These are phyloP conservation scores for Norana najaformis DNA, from an alignment of 2,888 invertebrate species.

Conservation along the genomic window DNA sequence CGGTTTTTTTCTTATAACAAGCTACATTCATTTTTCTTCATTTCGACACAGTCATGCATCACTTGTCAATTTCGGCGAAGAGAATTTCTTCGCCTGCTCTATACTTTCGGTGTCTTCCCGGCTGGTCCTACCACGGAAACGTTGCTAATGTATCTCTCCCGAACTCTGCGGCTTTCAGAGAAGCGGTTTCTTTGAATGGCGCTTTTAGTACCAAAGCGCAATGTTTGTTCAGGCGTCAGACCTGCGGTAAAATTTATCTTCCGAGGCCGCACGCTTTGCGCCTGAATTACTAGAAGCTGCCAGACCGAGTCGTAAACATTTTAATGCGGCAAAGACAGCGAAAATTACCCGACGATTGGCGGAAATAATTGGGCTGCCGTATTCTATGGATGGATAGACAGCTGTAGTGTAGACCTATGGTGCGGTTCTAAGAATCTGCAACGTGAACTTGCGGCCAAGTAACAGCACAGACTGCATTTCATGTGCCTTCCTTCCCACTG, in stretches of 20 bases:
- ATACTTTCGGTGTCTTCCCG: neutral
- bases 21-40: neutral
- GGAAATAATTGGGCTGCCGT: neutral
- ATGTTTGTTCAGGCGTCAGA: neutral
- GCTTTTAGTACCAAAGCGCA: neutral
- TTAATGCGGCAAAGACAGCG: neutral
- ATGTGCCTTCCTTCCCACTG: neutral
- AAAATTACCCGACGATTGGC: neutral
- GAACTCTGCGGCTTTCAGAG: neutral
- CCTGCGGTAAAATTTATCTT: neutral
- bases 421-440: neutral
- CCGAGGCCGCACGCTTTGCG: neutral
- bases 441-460: no score
- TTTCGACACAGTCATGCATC: neutral
- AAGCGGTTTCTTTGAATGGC: neutral
- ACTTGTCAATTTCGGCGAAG: neutral
- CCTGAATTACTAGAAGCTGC: neutral
- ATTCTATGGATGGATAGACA: neutral
- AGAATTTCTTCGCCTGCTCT: neutral
- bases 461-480: neutral
- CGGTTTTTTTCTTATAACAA: neutral
- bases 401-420: no score
- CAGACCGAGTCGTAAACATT: neutral
- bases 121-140: neutral
- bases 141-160: neutral